Conservation (phyloP, 2,797 vertebrate species). For the Schizothorax lantsangensis region DNA sequence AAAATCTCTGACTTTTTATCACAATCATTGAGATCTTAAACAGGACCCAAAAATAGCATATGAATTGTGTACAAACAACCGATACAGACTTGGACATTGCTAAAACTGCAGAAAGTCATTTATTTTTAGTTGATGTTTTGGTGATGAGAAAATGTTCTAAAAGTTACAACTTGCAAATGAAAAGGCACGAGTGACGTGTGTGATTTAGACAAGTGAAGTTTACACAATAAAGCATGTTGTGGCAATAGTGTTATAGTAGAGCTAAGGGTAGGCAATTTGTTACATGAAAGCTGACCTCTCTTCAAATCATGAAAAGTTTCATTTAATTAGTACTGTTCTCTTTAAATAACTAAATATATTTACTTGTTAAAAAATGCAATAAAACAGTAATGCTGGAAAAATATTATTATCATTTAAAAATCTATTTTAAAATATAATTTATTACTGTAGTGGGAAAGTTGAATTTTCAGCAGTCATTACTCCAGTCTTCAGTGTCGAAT, state of each 20-base stretch:
- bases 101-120: background rate
- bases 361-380: background rate
- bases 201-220: constrained; percentile 28
- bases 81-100: background rate
- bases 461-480: background rate
- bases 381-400: background rate
- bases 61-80: background rate
- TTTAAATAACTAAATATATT: background rate
- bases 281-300: constrained; percentile 19
- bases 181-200: background rate
- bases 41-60: too few species aligned
- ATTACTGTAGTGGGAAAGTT: background rate
- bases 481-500: background rate
- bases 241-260: constrained; percentile 42
- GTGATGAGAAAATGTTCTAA: background rate
- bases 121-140: background rate
- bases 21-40: background rate
- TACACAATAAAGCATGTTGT: constrained; percentile 58
- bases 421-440: background rate
- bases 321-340: background rate
- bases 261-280: constrained; percentile 17
- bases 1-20: background rate
- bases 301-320: background rate
- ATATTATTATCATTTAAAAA: background rate
- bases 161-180: background rate